phyloP scores from a whole-genome alignment of 2,888 invertebrate species.

The Gryllus longicercus region DNA sequence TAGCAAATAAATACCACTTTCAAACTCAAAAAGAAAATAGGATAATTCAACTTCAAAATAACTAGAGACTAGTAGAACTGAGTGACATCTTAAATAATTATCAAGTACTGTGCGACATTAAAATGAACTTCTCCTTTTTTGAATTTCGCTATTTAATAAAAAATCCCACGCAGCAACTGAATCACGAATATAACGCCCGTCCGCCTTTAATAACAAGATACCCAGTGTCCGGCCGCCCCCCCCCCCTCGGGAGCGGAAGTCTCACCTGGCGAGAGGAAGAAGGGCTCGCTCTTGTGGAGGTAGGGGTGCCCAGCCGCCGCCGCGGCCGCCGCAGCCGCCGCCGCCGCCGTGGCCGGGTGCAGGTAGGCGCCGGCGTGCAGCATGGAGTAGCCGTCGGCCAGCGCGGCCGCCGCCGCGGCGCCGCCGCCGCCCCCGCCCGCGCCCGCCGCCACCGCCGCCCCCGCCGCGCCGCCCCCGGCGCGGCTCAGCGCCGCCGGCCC shows the following conservation, averaged over 20 bases:
- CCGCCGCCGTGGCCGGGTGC: slow-evolving; percentile 28
- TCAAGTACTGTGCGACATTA: too few relatives aligned
- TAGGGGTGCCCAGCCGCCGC: slow-evolving; percentile 45
- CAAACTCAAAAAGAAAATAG: too few relatives aligned
- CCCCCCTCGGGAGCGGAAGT: neutral
- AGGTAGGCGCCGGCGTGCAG: slow-evolving; percentile 36
- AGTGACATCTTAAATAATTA: too few relatives aligned
- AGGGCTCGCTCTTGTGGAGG: slow-evolving; percentile 47
- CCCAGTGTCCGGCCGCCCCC: too few relatives aligned
- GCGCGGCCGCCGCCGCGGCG: slow-evolving; percentile 32
- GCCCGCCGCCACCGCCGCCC: slow-evolving; percentile 33
- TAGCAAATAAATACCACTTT: too few relatives aligned
- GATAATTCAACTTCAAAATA: too few relatives aligned
- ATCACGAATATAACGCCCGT: too few relatives aligned
- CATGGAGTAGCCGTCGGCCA: slow-evolving; percentile 40
- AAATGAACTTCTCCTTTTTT: too few relatives aligned
- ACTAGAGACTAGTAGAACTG: too few relatives aligned
- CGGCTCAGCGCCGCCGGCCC: slow-evolving; percentile 41
- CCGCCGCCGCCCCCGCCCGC: slow-evolving; percentile 38
- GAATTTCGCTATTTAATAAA: too few relatives aligned
- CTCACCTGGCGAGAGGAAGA: slow-evolving; percentile 44
- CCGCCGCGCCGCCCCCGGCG: slow-evolving; percentile 33
- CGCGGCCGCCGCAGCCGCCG: slow-evolving; percentile 25
- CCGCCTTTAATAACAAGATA: too few relatives aligned
- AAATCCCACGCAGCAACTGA: too few relatives aligned